Conservation (phyloP, 2,888 invertebrate genomes). For the Nudaria mundana region DNA sequence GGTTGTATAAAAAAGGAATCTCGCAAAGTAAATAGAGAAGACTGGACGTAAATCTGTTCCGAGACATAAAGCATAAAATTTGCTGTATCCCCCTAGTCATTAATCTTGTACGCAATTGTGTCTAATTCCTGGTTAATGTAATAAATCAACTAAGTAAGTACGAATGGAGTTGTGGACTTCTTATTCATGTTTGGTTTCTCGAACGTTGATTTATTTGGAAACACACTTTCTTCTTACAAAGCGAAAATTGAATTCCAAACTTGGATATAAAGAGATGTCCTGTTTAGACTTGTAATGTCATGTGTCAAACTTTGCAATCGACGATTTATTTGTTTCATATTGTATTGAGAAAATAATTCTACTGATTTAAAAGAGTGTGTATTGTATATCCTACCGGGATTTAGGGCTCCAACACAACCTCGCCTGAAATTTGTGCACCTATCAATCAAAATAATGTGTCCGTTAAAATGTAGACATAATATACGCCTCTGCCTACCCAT, state of each 20-base stretch:
- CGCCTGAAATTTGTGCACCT: too few relatives aligned
- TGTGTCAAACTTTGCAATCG: not conserved
- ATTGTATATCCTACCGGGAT: too few relatives aligned
- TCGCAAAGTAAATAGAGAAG: slow-evolving; percentile 16
- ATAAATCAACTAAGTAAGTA: slow-evolving; percentile 61
- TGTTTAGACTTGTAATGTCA: not conserved
- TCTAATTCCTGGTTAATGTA: slow-evolving; percentile 59
- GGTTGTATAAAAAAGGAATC: too few relatives aligned
- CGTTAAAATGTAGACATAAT: too few relatives aligned
- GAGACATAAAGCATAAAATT: slow-evolving; percentile 54
- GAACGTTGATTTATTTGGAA: slow-evolving; percentile 24
- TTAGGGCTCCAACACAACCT: too few relatives aligned
- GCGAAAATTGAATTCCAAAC: not conserved
- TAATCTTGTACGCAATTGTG: slow-evolving; percentile 67
- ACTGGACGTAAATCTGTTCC: slow-evolving; percentile 41
- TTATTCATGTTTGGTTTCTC: slow-evolving; percentile 24
- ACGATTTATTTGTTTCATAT: not conserved
- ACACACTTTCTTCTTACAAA: slow-evolving; percentile 4
- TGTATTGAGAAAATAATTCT: too few relatives aligned
- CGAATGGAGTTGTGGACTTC: slow-evolving; percentile 22
- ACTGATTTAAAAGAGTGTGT: too few relatives aligned
- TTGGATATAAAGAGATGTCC: not conserved
- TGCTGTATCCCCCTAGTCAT: slow-evolving; percentile 55
- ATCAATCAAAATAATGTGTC: too few relatives aligned
- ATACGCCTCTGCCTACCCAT: too few relatives aligned